Conservation (phyloP, 2,888 invertebrate genomes). For the Anaspis maculata region DNA sequence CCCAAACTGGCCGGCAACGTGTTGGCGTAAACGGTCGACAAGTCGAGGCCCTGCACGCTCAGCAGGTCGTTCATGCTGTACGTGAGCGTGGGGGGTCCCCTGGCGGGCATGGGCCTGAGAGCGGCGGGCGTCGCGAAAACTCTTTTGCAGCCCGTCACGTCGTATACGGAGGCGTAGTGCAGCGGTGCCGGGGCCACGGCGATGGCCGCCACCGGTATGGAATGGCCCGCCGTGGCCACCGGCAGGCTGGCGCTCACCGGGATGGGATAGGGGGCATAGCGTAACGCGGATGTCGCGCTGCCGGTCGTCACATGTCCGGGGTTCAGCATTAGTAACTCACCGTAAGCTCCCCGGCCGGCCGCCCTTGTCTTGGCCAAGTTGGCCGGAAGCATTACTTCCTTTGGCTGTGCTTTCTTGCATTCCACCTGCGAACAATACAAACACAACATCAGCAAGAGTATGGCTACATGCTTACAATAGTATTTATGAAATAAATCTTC, state of each 20-base stretch:
- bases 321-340: slow-evolving; percentile 91
- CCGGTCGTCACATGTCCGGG: slow-evolving; percentile 44
- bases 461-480: too few relatives aligned
- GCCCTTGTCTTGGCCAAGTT: slow-evolving; percentile 93
- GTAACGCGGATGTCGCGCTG: slow-evolving; percentile 49
- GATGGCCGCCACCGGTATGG: slow-evolving; percentile 34
- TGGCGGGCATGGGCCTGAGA: slow-evolving; percentile 43
- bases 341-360: slow-evolving; percentile 92
- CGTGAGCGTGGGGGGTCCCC: slow-evolving; percentile 51
- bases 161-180: slow-evolving; percentile 43
- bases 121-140: slow-evolving; percentile 43
- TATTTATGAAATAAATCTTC: too few relatives aligned
- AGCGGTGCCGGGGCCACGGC: slow-evolving; percentile 38
- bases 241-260: slow-evolving; percentile 29
- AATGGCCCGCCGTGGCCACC: slow-evolving; percentile 24
- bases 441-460: too few relatives aligned
- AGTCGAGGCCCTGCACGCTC: slow-evolving; percentile 60
- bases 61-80: slow-evolving; percentile 66
- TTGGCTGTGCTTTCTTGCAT: slow-evolving; percentile 99
- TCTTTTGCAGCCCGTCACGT: slow-evolving; percentile 47
- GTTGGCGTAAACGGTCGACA: slow-evolving; percentile 64
- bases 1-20: slow-evolving; percentile 60
- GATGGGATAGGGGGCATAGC: slow-evolving; percentile 53
- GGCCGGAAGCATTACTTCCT: slow-evolving; percentile 99
- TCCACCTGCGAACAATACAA: too few relatives aligned